A percentile compares a stretch with the other conserved stretches of the same genome.
phyloP scores from a whole-genome alignment of 2,797 vertebrate genomes.

The Sebastes iracundus region DNA sequence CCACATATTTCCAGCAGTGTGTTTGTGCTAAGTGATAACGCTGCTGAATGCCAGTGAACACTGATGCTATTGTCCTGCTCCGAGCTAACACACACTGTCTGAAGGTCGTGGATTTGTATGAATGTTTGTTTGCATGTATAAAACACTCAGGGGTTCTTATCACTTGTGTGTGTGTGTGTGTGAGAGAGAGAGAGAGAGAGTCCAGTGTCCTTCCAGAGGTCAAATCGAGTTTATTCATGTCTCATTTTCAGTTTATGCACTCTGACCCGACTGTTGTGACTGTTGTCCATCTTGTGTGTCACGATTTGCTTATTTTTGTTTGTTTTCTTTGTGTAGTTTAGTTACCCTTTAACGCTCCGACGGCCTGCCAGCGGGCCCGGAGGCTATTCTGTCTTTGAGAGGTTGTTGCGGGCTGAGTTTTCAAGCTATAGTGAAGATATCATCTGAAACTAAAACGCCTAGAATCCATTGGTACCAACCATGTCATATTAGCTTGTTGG shows the following conservation, averaged over 20 bases:
- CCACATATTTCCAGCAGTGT: slow-evolving; percentile 6
- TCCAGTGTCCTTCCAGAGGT: slow-evolving; percentile 28
- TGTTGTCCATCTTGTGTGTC: background rate
- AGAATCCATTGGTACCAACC: no score
- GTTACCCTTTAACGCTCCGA: no score
- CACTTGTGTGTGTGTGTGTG: background rate
- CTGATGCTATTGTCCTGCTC: slow-evolving; percentile 44
- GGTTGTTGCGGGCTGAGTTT: no score
- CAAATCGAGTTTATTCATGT: background rate
- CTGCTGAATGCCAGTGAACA: slow-evolving; percentile 40
- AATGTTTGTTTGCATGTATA: slow-evolving; percentile 16
- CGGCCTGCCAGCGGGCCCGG: no score
- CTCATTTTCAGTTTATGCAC: background rate
- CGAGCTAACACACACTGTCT: background rate
- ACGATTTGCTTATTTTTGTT: background rate
- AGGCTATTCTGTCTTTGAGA: no score
- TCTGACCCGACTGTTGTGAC: background rate
- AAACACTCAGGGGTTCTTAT: slow-evolving; percentile 26
- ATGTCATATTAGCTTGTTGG: no score
- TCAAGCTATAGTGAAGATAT: no score
- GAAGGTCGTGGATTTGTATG: slow-evolving; percentile 16
- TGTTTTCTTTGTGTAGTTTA: background rate
- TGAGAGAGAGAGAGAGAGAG: background rate
- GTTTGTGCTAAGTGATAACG: slow-evolving; percentile 30
- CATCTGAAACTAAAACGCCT: no score